A percentile compares a stretch with the other conserved stretches of the same genome.
Evolutionary conservation across 1,140 invertebrate genomes (phyloP).

Genomic region (Doryteuthis pealeii): DNA sequence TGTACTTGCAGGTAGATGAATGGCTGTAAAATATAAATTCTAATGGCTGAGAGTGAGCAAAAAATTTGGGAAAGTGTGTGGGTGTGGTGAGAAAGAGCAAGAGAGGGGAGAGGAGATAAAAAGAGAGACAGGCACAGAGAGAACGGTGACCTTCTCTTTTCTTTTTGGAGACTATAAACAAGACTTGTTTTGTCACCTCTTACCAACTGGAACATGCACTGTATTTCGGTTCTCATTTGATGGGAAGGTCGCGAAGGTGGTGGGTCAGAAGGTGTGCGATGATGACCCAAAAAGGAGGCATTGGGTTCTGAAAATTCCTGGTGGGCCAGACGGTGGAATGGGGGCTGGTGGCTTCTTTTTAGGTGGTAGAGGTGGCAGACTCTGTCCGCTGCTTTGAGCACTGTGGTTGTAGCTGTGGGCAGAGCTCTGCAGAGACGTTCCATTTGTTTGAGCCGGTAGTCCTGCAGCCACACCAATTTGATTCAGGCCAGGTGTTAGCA

Average conservation of each 20-base stretch:
- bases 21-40: too few species aligned
- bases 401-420: slow-evolving; percentile 4
- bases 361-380: slow-evolving; percentile 64
- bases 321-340: slow-evolving; percentile 38
- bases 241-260: slow-evolving; percentile 35
- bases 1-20: too few species aligned
- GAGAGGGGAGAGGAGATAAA: too few species aligned
- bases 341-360: slow-evolving; percentile 75
- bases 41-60: too few species aligned
- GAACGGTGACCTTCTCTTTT: too few species aligned
- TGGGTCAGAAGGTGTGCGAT: slow-evolving; percentile 72
- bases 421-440: slow-evolving; percentile 18
- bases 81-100: too few species aligned
- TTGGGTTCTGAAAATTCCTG: slow-evolving; percentile 46
- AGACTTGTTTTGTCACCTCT: background rate
- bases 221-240: slow-evolving; percentile 37
- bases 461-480: background rate
- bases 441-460: background rate
- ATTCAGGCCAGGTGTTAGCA: background rate
- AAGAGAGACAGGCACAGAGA: too few species aligned
- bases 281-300: slow-evolving; percentile 67
- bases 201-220: slow-evolving; percentile 26
- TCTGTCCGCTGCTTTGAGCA: slow-evolving; percentile 14
- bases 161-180: too few species aligned
- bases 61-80: too few species aligned